Evolutionary conservation across 2,797 vertebrate species (phyloP), one percentile per base, ranked within the genome.

Genomic region (Limosa lapponica): DNA sequence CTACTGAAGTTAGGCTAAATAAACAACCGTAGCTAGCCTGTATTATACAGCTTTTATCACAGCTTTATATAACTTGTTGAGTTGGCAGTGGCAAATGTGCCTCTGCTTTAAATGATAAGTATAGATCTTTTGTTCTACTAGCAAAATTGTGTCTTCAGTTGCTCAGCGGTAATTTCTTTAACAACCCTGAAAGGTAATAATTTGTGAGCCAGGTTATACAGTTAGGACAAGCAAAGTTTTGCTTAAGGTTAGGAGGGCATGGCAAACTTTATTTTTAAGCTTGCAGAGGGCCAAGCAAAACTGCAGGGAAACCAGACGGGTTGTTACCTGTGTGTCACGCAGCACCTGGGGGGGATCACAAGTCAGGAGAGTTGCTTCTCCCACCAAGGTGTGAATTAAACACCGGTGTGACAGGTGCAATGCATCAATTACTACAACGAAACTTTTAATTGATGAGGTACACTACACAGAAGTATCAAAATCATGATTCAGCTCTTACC

Each of bases 361-460:
- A 1, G 1, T 39, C 55, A 81, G 37, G 41, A 80, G 32, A 87
- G 51, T 39, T 90, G 34, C 24, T 89, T 79, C 62, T 83, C 79
- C 58, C 46, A 58, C 30, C 77, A 58, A 55, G 34, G 49, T 66
- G 88, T 66, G 55, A 95, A 79, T 87, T 92, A 95, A 90, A 79
- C 28, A 90, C 39, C 6, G 0, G 0, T 44, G 32, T 89, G 88
- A 59, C 46, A 92, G 80, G 43, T 73, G 54, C 46, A 82, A 30
- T 58, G 22, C 77, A 69, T 90, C 88, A 92, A 2, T 92, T 79
- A 82, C n/a, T 55, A 46, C n/a, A 52, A 23, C 23, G 23, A 75
- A 90, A 36, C 37, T 75, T 89, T 46, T 73, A 93, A 79, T 8
- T 77, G 32, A 57, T 80, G 55, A 82, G 73, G 34, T 65, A 57